Percentiles rank a stretch among this genome's conserved stretches.
phyloP scores from a whole-genome alignment of 2,888 invertebrate species.

The Empis stercorea region DNA sequence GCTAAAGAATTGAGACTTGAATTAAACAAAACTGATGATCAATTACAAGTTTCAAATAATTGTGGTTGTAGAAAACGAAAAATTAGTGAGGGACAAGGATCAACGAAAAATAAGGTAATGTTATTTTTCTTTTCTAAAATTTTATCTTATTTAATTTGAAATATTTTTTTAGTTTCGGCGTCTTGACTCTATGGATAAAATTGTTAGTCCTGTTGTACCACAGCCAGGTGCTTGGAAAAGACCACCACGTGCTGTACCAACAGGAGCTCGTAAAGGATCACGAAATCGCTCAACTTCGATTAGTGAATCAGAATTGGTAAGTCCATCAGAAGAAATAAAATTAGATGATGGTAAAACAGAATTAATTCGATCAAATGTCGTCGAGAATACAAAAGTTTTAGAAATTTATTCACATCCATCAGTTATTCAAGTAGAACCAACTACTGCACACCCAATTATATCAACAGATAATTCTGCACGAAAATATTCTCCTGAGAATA shows the following conservation, averaged over 20 bases:
- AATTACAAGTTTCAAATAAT: no score
- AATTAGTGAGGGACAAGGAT: constrained; percentile 33
- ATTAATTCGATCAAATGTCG: no score
- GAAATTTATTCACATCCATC: no score
- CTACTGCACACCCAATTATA: no score
- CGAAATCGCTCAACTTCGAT: constrained; percentile 35
- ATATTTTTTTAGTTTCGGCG: constrained; percentile 44
- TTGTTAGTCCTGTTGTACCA: constrained; percentile 83
- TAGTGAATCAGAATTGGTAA: constrained; percentile 37
- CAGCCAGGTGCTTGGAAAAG: constrained; percentile 79
- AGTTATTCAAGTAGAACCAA: no score
- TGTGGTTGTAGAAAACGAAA: constrained; percentile 25
- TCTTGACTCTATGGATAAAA: constrained; percentile 68
- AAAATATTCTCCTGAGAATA: no score
- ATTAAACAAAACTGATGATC: background rate
- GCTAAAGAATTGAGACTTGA: background rate
- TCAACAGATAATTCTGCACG: no score
- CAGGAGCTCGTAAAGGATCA: constrained; percentile 31
- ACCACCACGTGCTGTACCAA: constrained; percentile 32
- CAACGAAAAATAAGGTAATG: constrained; percentile 34
- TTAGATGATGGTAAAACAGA: constrained; percentile 9
- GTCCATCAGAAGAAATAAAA: constrained; percentile 34
- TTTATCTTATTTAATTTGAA: no score
- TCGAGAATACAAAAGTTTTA: no score
- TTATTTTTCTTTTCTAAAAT: no score